phyloP scores from a whole-genome alignment of 2,797 vertebrate species.

The Paedocypris micromegethes region DNA sequence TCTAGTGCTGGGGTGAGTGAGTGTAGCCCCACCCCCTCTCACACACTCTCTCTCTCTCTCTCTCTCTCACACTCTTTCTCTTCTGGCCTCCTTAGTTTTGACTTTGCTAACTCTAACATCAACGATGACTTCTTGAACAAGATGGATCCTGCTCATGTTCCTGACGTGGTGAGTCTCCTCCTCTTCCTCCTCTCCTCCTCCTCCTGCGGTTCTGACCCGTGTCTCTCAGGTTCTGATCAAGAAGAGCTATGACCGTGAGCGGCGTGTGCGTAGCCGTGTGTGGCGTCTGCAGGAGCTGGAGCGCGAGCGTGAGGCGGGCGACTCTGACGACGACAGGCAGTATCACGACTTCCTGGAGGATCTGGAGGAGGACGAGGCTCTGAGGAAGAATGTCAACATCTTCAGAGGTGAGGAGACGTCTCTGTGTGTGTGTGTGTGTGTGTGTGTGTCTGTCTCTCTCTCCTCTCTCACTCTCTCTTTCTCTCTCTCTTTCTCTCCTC shows the following conservation, averaged over 20 bases:
- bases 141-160: constrained; percentile 85
- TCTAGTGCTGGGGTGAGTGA: constrained; percentile 83
- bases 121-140: constrained; percentile 93
- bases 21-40: no score
- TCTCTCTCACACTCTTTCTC: no score
- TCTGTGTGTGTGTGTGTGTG: no score
- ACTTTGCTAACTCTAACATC: constrained; percentile 92
- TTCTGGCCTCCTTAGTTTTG: constrained; percentile 82
- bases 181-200: fast-evolving
- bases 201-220: no score
- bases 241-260: constrained; percentile 87
- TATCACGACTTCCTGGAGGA: constrained; percentile 98
- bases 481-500: no score
- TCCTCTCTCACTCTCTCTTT: no score
- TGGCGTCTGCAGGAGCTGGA: constrained; percentile 90
- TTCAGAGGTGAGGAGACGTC: constrained; percentile 78
- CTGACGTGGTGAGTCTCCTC: constrained; percentile 82
- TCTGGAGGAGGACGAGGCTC: constrained; percentile 90
- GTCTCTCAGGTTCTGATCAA: constrained; percentile 89
- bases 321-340: constrained; percentile 88
- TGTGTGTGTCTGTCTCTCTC: no score
- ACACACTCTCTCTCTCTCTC: no score
- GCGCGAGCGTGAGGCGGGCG: constrained; percentile 75
- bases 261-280: constrained; percentile 82
- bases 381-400: constrained; percentile 95